Base-by-base conservation (phyloP, 1,140 invertebrate genomes). In the Chironomus tepperi region DNA sequence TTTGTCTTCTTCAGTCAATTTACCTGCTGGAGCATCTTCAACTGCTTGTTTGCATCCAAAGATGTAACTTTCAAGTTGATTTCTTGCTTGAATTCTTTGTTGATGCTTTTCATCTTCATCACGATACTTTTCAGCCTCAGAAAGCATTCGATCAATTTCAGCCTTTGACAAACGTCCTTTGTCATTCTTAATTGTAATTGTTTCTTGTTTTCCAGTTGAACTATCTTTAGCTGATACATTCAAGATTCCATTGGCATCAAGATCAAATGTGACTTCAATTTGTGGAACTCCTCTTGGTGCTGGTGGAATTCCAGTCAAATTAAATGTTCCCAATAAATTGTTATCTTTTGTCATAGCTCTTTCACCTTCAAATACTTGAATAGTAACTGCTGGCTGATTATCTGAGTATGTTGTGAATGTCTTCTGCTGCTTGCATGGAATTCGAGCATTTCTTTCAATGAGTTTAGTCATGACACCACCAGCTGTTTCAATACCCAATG, bases 361-460 rank as follows among this genome's bases (percentile, higher is more conserved):
- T 80, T 93, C 91, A n/a, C 92, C 92, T 84, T 94, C 91, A 79
- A 86, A 93, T 9, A 93, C 89, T 82, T 91, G 87, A 34, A 91
- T 89, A 16, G 86, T 85, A 57, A 91, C 90, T 9, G 86, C 88
- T 0, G 89, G 86, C 82, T 95, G 87, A 77, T 88, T 89, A 77
- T 89, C 88, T 65, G 85, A 82, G 77, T 88, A 89, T 0, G 88
- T 89, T 8, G 87, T 88, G 75, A 89, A 89, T 7, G 84, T 87
- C 79, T 91, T 86, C 77, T 87, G 87, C 77, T 89, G 87, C 75
- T 89, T 88, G 77, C 85, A 88, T 19, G 90, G 90, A 79, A 92
- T 91, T 43, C 87, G 83, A 0, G 88, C 86, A 77, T 91, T 91
- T 73, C 89, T 84, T 77, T 89, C 88, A 7, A 91, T 87, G 73